phyloP scores from a whole-genome alignment of 1,140 invertebrate genomes.

The Heliothis virescens region DNA sequence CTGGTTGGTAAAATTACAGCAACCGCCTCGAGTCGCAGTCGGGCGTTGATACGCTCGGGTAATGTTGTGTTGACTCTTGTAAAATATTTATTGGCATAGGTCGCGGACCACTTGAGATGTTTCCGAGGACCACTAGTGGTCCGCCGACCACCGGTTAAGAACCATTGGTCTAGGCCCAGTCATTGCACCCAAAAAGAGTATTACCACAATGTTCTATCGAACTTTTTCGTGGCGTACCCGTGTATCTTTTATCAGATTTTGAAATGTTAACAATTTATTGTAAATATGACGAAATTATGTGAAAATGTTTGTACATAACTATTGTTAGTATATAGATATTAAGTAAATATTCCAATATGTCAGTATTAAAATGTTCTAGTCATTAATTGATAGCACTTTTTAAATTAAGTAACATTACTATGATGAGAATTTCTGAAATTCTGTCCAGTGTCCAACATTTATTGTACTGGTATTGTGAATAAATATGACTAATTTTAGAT shows the following conservation, averaged over 20 bases:
- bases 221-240: too few species aligned
- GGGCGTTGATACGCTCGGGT: too few species aligned
- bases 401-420: background rate
- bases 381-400: slow-evolving; percentile 41
- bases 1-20: too few species aligned
- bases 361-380: slow-evolving; percentile 48
- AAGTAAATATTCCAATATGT: slow-evolving; percentile 19
- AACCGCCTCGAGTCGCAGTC: too few species aligned
- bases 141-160: too few species aligned
- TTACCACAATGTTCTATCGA: too few species aligned
- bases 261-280: slow-evolving; percentile 23
- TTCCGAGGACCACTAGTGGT: too few species aligned
- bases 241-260: background rate
- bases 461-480: background rate
- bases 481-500: slow-evolving; percentile 8
- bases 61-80: too few species aligned
- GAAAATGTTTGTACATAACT: slow-evolving; percentile 41
- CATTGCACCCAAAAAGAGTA: too few species aligned
- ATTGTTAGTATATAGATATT: background rate
- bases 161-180: too few species aligned
- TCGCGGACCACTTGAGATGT: too few species aligned
- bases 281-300: slow-evolving; percentile 38
- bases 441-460: background rate
- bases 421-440: slow-evolving; percentile 34
- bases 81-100: too few species aligned